Conservation (phyloP, 2,888 invertebrate species). For the Hipparchia semele region DNA sequence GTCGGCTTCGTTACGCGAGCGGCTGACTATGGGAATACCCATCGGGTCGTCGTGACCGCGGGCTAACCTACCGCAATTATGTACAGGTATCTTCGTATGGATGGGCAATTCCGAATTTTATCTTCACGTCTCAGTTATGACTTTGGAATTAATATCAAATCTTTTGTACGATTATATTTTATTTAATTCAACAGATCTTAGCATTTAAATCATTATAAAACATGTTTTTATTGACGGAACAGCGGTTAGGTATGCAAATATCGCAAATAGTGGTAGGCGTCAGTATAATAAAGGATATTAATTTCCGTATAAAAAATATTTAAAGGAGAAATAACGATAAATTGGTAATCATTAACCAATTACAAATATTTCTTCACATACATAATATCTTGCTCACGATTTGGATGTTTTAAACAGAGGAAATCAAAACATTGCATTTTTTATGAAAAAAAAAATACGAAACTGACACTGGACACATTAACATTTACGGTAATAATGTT, state of each 20-base stretch:
- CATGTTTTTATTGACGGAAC: background rate
- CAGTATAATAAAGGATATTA: too few species aligned
- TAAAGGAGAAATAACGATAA: background rate
- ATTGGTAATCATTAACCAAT: background rate
- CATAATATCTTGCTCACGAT: background rate
- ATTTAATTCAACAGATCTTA: background rate
- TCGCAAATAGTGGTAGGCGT: too few species aligned
- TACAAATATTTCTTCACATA: background rate
- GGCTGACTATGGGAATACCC: slow-evolving; percentile 66
- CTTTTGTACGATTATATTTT: background rate
- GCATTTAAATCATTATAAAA: background rate
- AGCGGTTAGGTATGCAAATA: background rate
- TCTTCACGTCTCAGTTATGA: slow-evolving; percentile 15
- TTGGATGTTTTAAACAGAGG: too few species aligned
- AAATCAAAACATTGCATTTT: background rate
- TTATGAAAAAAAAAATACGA: background rate
- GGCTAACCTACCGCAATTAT: slow-evolving; percentile 37
- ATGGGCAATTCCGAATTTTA: slow-evolving; percentile 31
- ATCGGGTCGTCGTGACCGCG: slow-evolving; percentile 44
- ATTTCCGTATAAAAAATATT: too few species aligned
- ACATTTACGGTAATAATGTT: slow-evolving; percentile 41
- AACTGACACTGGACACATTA: slow-evolving; percentile 35
- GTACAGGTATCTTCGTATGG: slow-evolving; percentile 24
- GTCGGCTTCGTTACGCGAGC: slow-evolving; percentile 52
- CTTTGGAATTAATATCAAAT: background rate